Conservation (phyloP, 2,113 vertebrate species). For the Trematomus loennbergii region DNA sequence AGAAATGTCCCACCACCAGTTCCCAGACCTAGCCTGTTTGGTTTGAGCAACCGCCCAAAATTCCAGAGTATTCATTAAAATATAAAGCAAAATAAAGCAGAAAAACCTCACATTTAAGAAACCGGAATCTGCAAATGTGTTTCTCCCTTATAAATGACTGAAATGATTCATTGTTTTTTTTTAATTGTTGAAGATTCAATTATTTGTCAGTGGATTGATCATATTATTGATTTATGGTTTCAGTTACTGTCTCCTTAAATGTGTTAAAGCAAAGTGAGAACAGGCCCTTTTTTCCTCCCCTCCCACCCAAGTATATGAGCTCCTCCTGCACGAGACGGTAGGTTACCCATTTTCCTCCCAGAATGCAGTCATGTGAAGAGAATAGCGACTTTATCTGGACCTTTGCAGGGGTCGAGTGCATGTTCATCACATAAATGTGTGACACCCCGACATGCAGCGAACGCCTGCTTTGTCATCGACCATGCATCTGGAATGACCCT, state of each 20-base stretch:
- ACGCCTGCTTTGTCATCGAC: constrained; percentile 18
- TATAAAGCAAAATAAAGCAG: background rate
- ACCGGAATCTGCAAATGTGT: background rate
- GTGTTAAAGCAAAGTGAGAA: background rate
- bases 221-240: background rate
- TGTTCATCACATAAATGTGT: constrained; percentile 49
- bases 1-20: background rate
- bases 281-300: background rate
- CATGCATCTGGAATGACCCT: constrained; percentile 46
- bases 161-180: background rate
- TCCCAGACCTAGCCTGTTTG: background rate
- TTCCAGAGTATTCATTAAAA: too few species aligned
- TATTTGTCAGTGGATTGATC: background rate
- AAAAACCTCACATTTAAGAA: background rate
- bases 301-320: background rate
- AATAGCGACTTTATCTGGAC: background rate
- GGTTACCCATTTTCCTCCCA: background rate
- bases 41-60: background rate
- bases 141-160: background rate
- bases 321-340: background rate
- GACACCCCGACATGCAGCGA: background rate
- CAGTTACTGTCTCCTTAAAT: background rate
- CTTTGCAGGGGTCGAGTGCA: background rate
- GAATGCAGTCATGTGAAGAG: background rate
- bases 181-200: background rate